phyloP scores from a whole-genome alignment of 2,888 invertebrate species.

The Chymomyza caudatula region DNA sequence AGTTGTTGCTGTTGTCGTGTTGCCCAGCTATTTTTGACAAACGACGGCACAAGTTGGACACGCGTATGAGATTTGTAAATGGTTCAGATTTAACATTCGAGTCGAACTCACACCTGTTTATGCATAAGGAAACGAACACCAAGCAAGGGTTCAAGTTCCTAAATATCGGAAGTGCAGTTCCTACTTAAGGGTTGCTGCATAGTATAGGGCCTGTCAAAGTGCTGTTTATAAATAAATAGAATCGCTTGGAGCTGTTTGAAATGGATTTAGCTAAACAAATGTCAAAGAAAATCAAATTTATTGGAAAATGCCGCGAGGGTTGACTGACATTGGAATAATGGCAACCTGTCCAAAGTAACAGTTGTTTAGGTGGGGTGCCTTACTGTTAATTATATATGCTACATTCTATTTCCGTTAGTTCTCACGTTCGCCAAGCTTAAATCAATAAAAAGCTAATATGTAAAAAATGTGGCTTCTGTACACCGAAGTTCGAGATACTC shows the following conservation, averaged over 20 bases:
- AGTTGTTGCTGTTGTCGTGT: slow-evolving; percentile 15
- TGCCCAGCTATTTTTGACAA: background rate
- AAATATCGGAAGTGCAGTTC: background rate
- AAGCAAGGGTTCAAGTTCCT: background rate
- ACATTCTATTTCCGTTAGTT: background rate
- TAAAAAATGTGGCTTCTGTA: background rate
- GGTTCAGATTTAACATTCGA: background rate
- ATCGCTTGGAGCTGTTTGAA: too few species aligned
- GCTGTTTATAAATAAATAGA: background rate
- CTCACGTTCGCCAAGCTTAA: background rate
- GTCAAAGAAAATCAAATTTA: background rate
- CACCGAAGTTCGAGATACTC: background rate
- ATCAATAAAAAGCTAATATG: background rate
- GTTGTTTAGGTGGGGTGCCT: slow-evolving; percentile 21
- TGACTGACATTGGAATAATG: slow-evolving; percentile 17
- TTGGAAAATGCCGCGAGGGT: background rate
- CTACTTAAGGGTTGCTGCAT: background rate
- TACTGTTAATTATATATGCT: slow-evolving; percentile 12
- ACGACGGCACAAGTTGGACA: slow-evolving; percentile 46
- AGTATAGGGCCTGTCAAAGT: background rate
- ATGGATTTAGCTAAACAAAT: background rate
- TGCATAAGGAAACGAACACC: background rate
- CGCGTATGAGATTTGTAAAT: slow-evolving; percentile 52
- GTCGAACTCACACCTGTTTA: slow-evolving; percentile 20
- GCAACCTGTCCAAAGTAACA: slow-evolving; percentile 1